These are phyloP conservation scores for Lophochroa leadbeateri DNA, from an alignment of 2,113 vertebrate species.

Conservation along the genomic window DNA sequence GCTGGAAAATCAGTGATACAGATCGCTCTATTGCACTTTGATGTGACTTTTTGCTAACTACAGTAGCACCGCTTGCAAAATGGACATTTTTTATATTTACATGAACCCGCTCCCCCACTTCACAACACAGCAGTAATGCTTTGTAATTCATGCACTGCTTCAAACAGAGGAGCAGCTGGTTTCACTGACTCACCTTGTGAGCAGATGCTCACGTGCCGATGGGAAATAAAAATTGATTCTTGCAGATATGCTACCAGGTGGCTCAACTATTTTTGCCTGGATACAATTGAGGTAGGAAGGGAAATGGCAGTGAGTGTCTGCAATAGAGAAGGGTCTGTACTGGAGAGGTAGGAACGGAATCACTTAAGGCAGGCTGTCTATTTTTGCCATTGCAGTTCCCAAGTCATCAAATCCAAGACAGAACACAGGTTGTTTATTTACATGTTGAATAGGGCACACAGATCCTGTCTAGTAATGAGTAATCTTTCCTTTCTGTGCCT, in stretches of 20 bases:
- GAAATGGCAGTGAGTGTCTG: not conserved
- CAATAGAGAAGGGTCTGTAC: not conserved
- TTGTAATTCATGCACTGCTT: not conserved
- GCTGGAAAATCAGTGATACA: not conserved
- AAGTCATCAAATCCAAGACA: not conserved
- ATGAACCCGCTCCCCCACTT: not conserved
- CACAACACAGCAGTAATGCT: not conserved
- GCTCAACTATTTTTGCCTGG: not conserved
- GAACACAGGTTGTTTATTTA: not conserved
- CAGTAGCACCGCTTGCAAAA: not conserved
- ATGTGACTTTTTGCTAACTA: slow-evolving; percentile 11
- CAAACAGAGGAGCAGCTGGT: not conserved
- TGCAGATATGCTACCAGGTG: not conserved
- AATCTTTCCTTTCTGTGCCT: not conserved
- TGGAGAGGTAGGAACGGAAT: not conserved
- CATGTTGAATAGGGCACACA: not conserved
- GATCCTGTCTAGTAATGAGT: not conserved
- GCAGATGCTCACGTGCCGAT: not conserved
- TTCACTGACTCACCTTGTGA: not conserved
- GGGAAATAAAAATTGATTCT: slow-evolving; percentile 39
- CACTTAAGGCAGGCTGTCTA: not conserved
- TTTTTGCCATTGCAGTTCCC: not conserved
- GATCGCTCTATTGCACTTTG: slow-evolving; percentile 4
- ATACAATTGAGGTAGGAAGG: not conserved
- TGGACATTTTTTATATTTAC: not conserved